Evolutionary conservation across 2,797 vertebrate genomes (phyloP), one percentile per base, ranked within the genome.

Genomic region (Micropoecilia bifurca): DNA sequence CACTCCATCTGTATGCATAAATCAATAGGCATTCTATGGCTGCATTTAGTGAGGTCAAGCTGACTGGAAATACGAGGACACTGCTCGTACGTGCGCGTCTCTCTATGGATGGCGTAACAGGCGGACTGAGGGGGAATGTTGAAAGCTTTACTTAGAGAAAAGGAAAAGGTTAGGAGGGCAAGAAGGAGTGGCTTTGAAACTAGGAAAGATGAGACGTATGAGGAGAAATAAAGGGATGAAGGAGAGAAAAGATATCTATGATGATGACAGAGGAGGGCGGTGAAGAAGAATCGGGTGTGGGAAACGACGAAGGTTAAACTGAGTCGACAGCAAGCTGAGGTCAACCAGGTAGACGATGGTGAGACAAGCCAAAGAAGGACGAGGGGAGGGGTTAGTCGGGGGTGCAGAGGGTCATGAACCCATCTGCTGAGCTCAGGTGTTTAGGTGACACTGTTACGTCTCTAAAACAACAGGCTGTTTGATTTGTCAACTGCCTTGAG

Each of bases 1-100:
- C 75, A 74, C 72, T 82, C 79, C 83, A 90, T 91, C 85, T 88
- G 87, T 93, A 92, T 92, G 88, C 89, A 90, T 89, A 90, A 92
- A 94, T 93, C 89, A 92, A 93, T 93, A 88, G 85, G 72, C 41
- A 41, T 88, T 89, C 87, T 88, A 88, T 90, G 85, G 89, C 83
- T 83, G 83, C 87, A 88, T 92, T 93, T 89, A 92, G 90, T 85
- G 75, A 90, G 93, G 92, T 93, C 90, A 57, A 72, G 84, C 83
- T 90, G 91, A 86, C 59, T 76, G 92, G 89, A 92, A 91, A 87
- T 74, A 84, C 85, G 80, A 87, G 76, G 78, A 87, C 48, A 68
- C 88, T 75, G 83, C 81, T 80, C 74, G 78, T 77, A 73, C 78
- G 77, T 73, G 80, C n/a, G 57, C 20, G 43, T 63, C 80, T 77